Percentiles rank a stretch among this genome's conserved stretches.
Conservation (phyloP, 2,113 vertebrate species). For the Etheostoma spectabile region DNA sequence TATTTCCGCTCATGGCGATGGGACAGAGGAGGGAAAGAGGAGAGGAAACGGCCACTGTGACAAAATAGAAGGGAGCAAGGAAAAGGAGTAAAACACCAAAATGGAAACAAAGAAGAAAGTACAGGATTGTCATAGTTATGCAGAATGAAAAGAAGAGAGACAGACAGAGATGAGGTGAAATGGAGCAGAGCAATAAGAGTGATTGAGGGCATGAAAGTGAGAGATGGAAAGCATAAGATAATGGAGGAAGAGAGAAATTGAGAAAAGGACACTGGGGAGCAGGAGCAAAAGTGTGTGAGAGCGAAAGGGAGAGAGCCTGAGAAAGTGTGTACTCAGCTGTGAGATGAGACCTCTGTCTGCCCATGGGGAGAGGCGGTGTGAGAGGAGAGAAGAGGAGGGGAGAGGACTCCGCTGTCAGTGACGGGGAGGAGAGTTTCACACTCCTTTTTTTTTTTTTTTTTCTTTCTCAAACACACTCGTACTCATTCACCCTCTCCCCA, state of each 20-base stretch:
- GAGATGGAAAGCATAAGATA: constrained; percentile 78
- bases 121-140: constrained; percentile 41
- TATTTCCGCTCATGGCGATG: constrained; percentile 44
- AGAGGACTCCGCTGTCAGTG: constrained; percentile 69
- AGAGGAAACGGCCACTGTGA: constrained; percentile 36
- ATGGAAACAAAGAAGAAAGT: constrained; percentile 44
- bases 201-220: constrained; percentile 80
- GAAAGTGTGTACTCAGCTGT: constrained; percentile 86
- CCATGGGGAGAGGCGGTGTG: constrained; percentile 74
- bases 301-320: constrained; percentile 79
- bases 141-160: constrained; percentile 50
- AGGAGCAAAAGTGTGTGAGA: constrained; percentile 80
- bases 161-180: constrained; percentile 68
- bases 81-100: constrained; percentile 41
- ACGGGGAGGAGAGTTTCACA: constrained; percentile 66
- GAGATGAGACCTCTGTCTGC: constrained; percentile 84
- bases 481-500: constrained; percentile 49
- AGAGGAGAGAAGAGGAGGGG: constrained; percentile 65
- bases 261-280: constrained; percentile 79
- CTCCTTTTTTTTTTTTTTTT: constrained; percentile 32
- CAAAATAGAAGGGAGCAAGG: constrained; percentile 32
- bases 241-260: constrained; percentile 80
- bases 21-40: constrained; percentile 29
- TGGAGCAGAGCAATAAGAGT: constrained; percentile 78
- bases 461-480: constrained; percentile 21